These are phyloP conservation scores for Diplodus puntazzo DNA, from an alignment of 2,797 vertebrate genomes.

Conservation along the genomic window DNA sequence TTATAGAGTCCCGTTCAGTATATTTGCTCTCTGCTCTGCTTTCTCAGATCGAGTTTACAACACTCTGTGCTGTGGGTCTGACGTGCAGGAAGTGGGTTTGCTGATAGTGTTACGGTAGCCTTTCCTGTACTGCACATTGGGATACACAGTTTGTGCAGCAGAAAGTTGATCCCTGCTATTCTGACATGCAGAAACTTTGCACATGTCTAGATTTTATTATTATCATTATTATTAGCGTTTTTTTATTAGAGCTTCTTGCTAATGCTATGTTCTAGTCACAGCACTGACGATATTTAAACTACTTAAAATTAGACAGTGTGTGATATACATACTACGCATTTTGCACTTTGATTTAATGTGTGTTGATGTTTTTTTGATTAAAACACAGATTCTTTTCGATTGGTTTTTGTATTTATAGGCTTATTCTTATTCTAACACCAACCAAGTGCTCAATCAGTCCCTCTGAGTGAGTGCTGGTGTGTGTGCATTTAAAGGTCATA, in stretches of 20 bases:
- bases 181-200: slow-evolving; percentile 1
- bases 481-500: background rate
- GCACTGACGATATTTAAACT: background rate
- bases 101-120: slow-evolving; percentile 37
- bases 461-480: background rate
- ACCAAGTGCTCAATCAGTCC: background rate
- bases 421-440: background rate
- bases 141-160: slow-evolving; percentile 33
- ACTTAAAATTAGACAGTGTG: background rate
- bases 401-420: background rate
- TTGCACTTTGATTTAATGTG: background rate
- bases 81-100: slow-evolving; percentile 3
- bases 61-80: slow-evolving; percentile 9
- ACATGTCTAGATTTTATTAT: background rate
- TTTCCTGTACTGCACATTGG: background rate
- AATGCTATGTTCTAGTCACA: too few relatives aligned
- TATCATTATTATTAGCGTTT: too few relatives aligned
- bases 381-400: background rate
- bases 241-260: background rate
- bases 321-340: background rate
- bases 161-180: slow-evolving; percentile 53
- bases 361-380: background rate
- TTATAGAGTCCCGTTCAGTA: slow-evolving; percentile 5
- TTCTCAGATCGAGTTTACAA: slow-evolving; percentile 28
- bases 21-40: slow-evolving; percentile 10